A percentile compares a stretch with the other conserved stretches of the same genome.
Evolutionary conservation across 2,113 vertebrate genomes (phyloP).

Genomic region (Tychaedon coryphoeus): DNA sequence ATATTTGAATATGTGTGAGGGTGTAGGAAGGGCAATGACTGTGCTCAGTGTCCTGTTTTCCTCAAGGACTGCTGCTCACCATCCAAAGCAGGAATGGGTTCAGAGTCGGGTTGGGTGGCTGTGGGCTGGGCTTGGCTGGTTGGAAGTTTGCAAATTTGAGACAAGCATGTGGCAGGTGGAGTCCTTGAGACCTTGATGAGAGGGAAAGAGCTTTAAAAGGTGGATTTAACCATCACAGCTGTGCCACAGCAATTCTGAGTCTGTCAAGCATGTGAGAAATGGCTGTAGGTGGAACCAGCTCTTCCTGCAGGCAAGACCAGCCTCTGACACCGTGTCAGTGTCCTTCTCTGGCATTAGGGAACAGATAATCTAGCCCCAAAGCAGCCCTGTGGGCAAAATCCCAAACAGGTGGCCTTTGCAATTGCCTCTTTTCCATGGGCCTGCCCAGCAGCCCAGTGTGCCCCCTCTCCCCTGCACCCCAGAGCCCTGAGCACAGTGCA

Average conservation of each 20-base stretch:
- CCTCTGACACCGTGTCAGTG: not conserved
- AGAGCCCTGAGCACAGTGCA: accelerated
- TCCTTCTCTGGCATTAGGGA: not conserved
- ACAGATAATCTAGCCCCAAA: not conserved
- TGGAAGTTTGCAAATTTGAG: not conserved
- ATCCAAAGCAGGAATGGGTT: not conserved
- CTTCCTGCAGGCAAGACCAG: not conserved
- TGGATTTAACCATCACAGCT: not conserved
- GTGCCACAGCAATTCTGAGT: not conserved
- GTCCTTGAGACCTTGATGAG: not conserved
- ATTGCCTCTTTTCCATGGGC: not conserved
- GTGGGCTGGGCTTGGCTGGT: not conserved
- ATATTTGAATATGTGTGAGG: not conserved
- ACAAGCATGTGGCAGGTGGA: not conserved
- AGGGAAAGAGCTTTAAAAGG: not conserved
- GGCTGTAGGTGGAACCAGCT: not conserved
- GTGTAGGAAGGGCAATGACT: not conserved
- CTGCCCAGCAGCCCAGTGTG: accelerated
- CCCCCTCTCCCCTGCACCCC: accelerated
- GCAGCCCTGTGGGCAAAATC: accelerated
- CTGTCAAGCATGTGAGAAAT: not conserved
- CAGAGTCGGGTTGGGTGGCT: accelerated
- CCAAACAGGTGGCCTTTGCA: not conserved
- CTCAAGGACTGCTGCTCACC: not conserved
- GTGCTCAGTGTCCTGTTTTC: not conserved